Base-by-base conservation (phyloP, 2,797 vertebrate genomes). In the Aulostomus chinensis region DNA sequence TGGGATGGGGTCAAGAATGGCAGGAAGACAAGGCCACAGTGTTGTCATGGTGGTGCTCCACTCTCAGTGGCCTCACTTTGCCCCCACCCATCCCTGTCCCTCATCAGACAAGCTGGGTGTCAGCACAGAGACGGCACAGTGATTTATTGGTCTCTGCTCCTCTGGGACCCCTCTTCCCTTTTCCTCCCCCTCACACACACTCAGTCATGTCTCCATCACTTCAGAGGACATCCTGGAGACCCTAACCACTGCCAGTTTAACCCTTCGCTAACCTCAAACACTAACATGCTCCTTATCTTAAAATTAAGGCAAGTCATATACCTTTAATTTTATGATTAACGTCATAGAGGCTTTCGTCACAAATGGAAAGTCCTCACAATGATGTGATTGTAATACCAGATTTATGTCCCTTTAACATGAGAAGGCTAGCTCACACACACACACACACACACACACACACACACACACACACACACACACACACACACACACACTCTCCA, bases 141-240 rank as follows among this genome's bases (percentile, higher is more conserved):
- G 89, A 90, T 90, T 90, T 90, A 91, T 87, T 85, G 86, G 86
- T 84, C 83, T 85, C 84, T 64, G 53, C 70, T 87, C 87, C 78
- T 76, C 52, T 76, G 77, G 80, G 88, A 84, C 61, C 10, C 53
- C 56, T 42, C 28, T 28, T 31, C 28, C 50, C 61, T 42, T 25
- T 28, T 31, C 28, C 50, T 59, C 13, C 43, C 13, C 25, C 26
- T 2, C 37, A 38, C 25, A 55, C 39, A 35, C 46, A 66, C 20
- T 32, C 15, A 33, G 13, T 33, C 31, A 33, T 13, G 31, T 4
- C 31, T 33, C 11, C 12, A 33, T 33, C 31, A 7, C 12, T 13
- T 12, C n/a, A 33, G 31, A 33, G 4, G 4, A 33, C 31, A 33
- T 33, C 12, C 11, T 14, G 7, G 5, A 12, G 4, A 33, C 31